phyloP scores from a whole-genome alignment of 1,140 invertebrate genomes.

The Solenopsis invicta region DNA sequence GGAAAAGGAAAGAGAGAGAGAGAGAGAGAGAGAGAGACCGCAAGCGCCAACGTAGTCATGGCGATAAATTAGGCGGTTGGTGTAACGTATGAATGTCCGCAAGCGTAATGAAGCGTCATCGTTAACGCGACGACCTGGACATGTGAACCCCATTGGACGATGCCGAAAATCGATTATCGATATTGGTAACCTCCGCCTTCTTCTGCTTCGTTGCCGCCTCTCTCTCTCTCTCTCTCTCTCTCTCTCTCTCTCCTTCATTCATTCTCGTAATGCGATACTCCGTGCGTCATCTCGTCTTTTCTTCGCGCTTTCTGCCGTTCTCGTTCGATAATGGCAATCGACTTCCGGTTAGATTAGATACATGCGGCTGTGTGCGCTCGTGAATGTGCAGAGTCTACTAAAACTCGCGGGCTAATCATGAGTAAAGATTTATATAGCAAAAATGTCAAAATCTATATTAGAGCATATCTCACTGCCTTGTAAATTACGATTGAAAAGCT shows the following conservation, averaged over 20 bases:
- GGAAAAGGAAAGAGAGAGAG: not conserved
- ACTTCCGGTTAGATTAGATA: slow-evolving; percentile 48
- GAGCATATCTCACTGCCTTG: not conserved
- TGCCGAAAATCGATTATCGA: slow-evolving; percentile 76
- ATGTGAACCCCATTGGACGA: slow-evolving; percentile 55
- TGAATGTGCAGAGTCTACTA: slow-evolving; percentile 7
- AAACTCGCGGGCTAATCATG: not conserved
- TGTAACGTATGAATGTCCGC: slow-evolving; percentile 68
- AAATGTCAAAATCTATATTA: not conserved
- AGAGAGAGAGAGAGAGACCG: not conserved
- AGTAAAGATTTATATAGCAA: not conserved
- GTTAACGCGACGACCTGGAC: slow-evolving; percentile 53
- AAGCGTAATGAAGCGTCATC: slow-evolving; percentile 72
- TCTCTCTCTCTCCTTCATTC: slow-evolving; percentile 35
- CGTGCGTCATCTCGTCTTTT: slow-evolving; percentile 45
- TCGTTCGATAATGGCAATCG: slow-evolving; percentile 40
- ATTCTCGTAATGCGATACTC: slow-evolving; percentile 27
- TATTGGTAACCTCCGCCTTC: slow-evolving; percentile 51
- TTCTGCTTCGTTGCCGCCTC: slow-evolving; percentile 9
- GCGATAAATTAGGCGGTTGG: slow-evolving; percentile 71
- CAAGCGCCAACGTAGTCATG: not conserved
- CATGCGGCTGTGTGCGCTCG: not conserved
- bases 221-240: not conserved
- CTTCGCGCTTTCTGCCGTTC: slow-evolving; percentile 38
- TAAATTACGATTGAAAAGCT: slow-evolving; percentile 1